A percentile compares a stretch with the other conserved stretches of the same genome.
Evolutionary conservation across 2,888 invertebrate species (phyloP).

Genomic region (Cephus pygmeus): DNA sequence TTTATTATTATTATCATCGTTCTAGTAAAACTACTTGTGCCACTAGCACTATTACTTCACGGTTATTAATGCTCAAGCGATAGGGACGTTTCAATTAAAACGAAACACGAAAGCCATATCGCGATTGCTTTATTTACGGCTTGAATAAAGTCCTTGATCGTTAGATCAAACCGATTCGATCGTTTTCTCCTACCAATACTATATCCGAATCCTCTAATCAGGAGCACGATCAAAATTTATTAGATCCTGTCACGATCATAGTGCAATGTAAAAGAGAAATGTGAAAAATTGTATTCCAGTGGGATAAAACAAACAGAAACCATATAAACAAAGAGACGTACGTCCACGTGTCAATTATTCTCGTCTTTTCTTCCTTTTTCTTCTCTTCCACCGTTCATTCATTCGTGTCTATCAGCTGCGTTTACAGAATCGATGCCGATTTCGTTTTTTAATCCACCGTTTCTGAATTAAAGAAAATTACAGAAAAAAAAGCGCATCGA

Average conservation of each 20-base stretch:
- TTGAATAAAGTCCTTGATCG: not conserved
- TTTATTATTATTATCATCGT: not conserved
- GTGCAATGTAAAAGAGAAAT: not conserved
- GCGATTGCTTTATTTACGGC: not conserved
- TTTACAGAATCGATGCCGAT: not conserved
- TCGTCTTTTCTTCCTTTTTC: not conserved
- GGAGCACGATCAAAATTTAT: not conserved
- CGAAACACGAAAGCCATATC: slow-evolving; percentile 12
- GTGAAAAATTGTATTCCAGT: not conserved
- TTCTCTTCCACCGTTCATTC: not conserved
- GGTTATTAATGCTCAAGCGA: slow-evolving; percentile 30
- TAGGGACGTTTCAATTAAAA: slow-evolving; percentile 26
- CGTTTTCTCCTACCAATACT: not conserved
- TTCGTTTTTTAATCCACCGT: not conserved
- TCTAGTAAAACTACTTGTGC: not conserved
- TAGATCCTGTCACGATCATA: not conserved
- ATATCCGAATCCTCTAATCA: not conserved
- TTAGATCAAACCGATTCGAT: not conserved
- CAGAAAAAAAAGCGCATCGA: not conserved
- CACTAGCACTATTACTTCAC: not conserved
- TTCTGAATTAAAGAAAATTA: not conserved
- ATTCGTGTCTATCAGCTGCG: not conserved
- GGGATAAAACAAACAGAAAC: not conserved
- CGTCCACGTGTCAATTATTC: not conserved
- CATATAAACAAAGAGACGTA: not conserved